Evolutionary conservation across 2,888 invertebrate genomes (phyloP), one percentile per base, ranked within the genome.

Genomic region (Caenorhabditis sp.): DNA sequence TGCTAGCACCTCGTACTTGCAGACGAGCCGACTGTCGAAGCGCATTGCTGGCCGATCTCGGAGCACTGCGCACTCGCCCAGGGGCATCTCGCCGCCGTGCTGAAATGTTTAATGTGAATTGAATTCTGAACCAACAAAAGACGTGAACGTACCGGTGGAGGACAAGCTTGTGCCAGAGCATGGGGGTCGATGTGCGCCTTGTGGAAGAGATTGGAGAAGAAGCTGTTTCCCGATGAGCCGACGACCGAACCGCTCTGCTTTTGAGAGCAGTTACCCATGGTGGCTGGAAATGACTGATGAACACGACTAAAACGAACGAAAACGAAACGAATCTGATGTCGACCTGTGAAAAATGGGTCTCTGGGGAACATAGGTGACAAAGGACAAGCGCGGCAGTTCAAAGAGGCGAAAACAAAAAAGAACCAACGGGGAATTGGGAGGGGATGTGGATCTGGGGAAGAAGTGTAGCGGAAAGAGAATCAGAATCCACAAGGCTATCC

Each of bases 71-170:
- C 85, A 85, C 45, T 87, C 87, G 37, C 84, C 86, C 1, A 87
- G 58, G 1, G 87, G 87, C 87, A 87, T 87, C 58, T 87, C 87
- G 26, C 87, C 87, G 35, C 87, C 87, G 50, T 85, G 81, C 87
- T 87, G 71, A 20, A 84, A 53, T 37, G 32, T 46, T 56, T 39
- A 30, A 52, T 8, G 13, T 37, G 32, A 20, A 35, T 22, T 37
- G 9, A n/a, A 48, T 30, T 61, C 26, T 30, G 2, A n/a, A n/a
- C n/a, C 6, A 35, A 35, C 15, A n/a, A 13, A 11, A 13, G 37
- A 55, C 17, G 1, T 63, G 24, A 41, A 55, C 39, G 39, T 7
- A 87, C 87, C 72, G 87, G 87, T 13, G 87, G 83, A 11, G 87
- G 87, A 62, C 83, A 84, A 3, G 86, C 78, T 50, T 84, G 83